Evolutionary conservation across 2,113 vertebrate genomes (phyloP).

Genomic region (Dinomys branickii): DNA sequence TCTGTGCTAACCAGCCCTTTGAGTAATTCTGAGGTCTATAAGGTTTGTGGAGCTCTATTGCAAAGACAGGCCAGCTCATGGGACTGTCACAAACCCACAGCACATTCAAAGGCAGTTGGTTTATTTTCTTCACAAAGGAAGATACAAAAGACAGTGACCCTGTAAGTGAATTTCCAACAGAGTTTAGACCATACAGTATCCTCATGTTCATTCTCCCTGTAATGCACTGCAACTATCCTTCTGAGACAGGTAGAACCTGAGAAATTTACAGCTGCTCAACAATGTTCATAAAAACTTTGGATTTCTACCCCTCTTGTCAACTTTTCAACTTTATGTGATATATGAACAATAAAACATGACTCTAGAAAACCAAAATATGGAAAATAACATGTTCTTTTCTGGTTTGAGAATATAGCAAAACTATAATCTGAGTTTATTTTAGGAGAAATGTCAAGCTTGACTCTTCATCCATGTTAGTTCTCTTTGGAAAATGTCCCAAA

Average conservation of each 20-base stretch:
- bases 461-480: not conserved
- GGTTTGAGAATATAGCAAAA: not conserved
- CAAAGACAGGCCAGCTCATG: rapidly evolving
- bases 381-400: not conserved
- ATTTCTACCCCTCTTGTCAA: not conserved
- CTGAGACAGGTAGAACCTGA: not conserved
- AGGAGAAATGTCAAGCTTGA: not conserved
- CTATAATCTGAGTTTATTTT: not conserved
- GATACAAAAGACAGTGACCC: no score
- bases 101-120: not conserved
- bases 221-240: rapidly evolving
- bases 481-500: not conserved
- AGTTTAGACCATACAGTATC: no score
- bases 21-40: rapidly evolving
- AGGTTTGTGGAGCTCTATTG: rapidly evolving
- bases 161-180: not conserved
- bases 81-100: no score
- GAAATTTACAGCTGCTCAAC: not conserved
- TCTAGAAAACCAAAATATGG: not conserved
- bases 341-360: not conserved
- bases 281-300: no score
- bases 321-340: not conserved
- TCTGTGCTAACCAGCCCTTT: not conserved
- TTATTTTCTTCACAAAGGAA: not conserved
- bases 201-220: rapidly evolving